Base-by-base conservation (phyloP, 1,140 invertebrate genomes). In the Proales similis region DNA sequence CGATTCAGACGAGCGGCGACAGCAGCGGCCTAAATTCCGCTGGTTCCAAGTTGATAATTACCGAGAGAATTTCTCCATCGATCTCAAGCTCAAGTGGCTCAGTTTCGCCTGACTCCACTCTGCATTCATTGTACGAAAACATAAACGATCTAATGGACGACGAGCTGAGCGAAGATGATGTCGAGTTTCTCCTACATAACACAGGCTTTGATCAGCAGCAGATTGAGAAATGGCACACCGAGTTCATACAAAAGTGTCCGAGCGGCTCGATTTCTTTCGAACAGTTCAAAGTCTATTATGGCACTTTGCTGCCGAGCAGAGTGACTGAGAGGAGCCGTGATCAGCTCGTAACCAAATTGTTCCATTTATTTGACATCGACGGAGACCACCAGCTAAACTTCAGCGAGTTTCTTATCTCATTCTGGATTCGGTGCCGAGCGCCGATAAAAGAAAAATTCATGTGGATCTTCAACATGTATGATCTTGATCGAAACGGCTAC, bases 391-490 rank as follows among this genome's bases (percentile, higher is more conserved):
- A 22, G 14, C 38, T 57, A 7, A 57, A 57, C 45, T 57, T 57
- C 45, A 57, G 51, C 45, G 51, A 57, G 19, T 57, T 57, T 57
- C 45, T 57, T 17, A 57, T 57, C 14, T 57, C 51, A 2, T 57
- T 57, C 20, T 57, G 51, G 51, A 29, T 57, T 19, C 26, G 51
- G 30, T 57, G 51, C 12, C 39, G 45, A 57, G 51, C 51, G 14
- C 51, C 51, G 9, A 20, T 39, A 27, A 39, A 57, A 19, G 51
- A 57, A 39, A 57, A 57, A 57, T 57, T 57, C 51, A 57, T 39
- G 4, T 57, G 51, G 51, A 19, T 57, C 29, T 57, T 57, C 19
- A 57, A 57, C 14, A 57, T 57, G 51, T 42, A 42, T 9, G 51
- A 57, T 26, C 29, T 57, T 26, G 51, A 57, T 22, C 32, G 36